Evolutionary conservation across 1,140 invertebrate species (phyloP).

Genomic region (Drosophila ogumai): DNA sequence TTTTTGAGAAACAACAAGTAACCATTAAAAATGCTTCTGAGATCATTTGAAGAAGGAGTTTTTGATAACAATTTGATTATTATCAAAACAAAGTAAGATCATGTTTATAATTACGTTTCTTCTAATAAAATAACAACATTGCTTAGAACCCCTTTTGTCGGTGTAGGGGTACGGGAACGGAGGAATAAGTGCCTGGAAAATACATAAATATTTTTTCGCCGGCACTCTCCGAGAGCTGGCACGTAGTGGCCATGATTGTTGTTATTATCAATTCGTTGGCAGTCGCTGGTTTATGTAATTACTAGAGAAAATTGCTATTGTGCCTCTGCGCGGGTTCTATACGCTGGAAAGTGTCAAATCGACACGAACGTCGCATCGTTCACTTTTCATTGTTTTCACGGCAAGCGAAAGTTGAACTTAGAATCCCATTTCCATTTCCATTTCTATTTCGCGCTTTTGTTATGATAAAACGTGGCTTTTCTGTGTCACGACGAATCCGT

Average conservation of each 20-base stretch:
- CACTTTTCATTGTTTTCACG: conserved; percentile 32
- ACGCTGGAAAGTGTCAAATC: conserved; percentile 34
- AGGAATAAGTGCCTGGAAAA: conserved; percentile 21
- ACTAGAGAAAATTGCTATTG: conserved; percentile 15
- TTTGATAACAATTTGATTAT: not conserved
- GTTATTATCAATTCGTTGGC: conserved; percentile 42
- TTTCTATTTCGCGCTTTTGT: conserved; percentile 10
- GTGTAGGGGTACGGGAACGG: conserved; percentile 6
- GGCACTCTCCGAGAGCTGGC: conserved; percentile 25
- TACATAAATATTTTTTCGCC: conserved; percentile 43
- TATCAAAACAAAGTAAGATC: too few relatives aligned
- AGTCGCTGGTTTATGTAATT: conserved; percentile 39
- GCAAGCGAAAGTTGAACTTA: conserved; percentile 40
- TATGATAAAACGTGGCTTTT: conserved; percentile 24
- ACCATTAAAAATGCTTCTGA: not conserved
- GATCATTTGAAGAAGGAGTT: too few relatives aligned
- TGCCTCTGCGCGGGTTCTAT: not conserved
- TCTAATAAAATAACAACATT: not conserved
- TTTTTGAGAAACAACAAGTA: not conserved
- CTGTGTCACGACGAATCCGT: conserved; percentile 25
- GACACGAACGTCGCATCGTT: conserved; percentile 34
- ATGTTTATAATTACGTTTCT: not conserved
- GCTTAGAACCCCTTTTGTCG: not conserved
- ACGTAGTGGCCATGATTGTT: conserved; percentile 45
- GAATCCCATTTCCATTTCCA: conserved; percentile 24